Conservation (phyloP, 2,797 vertebrate genomes). For the Leuciscus waleckii region DNA sequence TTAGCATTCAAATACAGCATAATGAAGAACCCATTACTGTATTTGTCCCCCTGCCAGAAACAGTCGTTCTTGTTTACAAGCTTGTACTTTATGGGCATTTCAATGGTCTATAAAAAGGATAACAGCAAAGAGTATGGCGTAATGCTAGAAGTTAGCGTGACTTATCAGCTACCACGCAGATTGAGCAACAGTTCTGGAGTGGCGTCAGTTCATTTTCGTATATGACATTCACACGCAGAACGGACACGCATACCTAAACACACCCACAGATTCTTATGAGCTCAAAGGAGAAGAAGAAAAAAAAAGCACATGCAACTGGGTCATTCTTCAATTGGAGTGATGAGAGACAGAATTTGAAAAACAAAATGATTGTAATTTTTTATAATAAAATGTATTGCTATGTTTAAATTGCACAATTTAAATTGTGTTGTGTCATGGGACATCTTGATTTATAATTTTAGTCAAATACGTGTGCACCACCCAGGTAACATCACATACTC, state of each 20-base stretch:
- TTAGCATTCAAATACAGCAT: neutral
- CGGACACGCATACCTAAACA: constrained; percentile 3
- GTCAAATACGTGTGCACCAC: neutral
- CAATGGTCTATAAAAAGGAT: constrained; percentile 25
- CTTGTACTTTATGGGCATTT: constrained; percentile 25
- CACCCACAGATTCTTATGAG: constrained; percentile 12
- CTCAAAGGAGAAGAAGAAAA: neutral
- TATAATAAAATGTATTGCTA: neutral
- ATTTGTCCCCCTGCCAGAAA: constrained; percentile 9
- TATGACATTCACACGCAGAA: neutral
- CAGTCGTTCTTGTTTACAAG: constrained; percentile 34
- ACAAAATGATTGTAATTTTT: neutral
- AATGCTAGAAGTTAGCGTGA: constrained; percentile 10
- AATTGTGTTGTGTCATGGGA: neutral
- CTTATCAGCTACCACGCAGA: neutral
- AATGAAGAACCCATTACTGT: constrained; percentile 1
- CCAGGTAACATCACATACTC: neutral
- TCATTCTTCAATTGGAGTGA: neutral
- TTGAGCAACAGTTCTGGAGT: constrained; percentile 6
- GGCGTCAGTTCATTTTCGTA: neutral
- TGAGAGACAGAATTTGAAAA: too few relatives aligned
- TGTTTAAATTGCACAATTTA: too few relatives aligned
- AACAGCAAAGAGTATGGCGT: neutral
- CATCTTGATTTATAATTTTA: neutral
- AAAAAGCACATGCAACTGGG: neutral